Conservation (phyloP, 2,797 vertebrate species). For the Serranus cabrilla region DNA sequence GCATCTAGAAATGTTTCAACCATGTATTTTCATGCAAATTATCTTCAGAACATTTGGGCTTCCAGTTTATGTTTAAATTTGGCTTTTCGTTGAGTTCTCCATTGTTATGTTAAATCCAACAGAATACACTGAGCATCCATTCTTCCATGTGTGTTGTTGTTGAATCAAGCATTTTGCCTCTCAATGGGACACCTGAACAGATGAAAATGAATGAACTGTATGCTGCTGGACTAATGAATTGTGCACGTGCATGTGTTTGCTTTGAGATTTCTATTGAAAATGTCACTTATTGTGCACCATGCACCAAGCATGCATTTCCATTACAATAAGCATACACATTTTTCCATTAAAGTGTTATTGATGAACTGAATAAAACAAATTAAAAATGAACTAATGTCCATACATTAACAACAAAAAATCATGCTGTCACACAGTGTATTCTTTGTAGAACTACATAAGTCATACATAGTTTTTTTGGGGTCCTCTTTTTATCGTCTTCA, state of each 20-base stretch:
- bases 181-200: conserved; percentile 20
- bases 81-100: neutral
- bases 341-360: no score
- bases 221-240: conserved; percentile 9
- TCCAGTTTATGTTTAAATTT: conserved; percentile 1
- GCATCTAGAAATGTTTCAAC: no score
- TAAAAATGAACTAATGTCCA: no score
- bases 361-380: no score
- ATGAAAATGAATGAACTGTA: conserved; percentile 9
- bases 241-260: conserved; percentile 6
- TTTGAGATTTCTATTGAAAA: conserved; percentile 14
- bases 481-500: no score
- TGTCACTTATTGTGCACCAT: conserved; percentile 4
- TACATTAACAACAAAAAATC: no score
- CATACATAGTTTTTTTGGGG: no score
- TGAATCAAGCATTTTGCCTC: conserved; percentile 4
- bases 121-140: neutral
- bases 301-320: neutral
- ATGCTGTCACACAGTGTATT: no score
- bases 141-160: neutral
- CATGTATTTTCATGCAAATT: no score
- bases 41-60: neutral
- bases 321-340: neutral
- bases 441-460: no score
- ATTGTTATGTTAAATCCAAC: neutral